Percentiles rank a stretch among this genome's conserved stretches.
These are phyloP conservation scores for Rhopalosiphum maidis DNA, from an alignment of 1,140 invertebrate genomes.

Conservation along the genomic window DNA sequence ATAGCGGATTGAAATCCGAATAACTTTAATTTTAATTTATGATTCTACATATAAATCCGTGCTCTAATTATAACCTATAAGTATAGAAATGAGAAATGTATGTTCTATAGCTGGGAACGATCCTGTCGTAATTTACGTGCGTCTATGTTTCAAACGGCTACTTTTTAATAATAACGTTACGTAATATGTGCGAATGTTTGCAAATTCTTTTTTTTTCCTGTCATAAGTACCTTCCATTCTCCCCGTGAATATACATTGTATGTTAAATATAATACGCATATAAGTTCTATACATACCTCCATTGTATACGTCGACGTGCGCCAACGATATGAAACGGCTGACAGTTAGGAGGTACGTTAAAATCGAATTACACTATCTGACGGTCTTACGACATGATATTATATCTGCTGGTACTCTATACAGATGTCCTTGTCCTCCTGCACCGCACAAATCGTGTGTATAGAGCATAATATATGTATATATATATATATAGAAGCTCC, in stretches of 20 bases:
- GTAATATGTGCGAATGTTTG: too few species aligned
- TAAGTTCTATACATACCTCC: not conserved
- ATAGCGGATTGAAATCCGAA: not conserved
- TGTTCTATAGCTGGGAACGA: not conserved
- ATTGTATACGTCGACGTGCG: not conserved
- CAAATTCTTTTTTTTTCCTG: too few species aligned
- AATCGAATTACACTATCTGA: conserved; percentile 5
- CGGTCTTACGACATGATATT: not conserved
- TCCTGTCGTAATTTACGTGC: not conserved
- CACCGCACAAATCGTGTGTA: not conserved
- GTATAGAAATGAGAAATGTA: too few species aligned
- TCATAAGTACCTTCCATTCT: too few species aligned
- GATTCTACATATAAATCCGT: not conserved
- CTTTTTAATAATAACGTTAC: too few species aligned
- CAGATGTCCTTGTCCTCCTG: not conserved
- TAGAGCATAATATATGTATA: too few species aligned
- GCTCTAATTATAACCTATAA: not conserved
- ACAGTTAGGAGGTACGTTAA: conserved; percentile 17
- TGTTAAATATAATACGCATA: not conserved
- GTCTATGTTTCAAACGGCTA: too few species aligned
- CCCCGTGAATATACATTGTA: too few species aligned
- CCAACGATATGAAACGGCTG: not conserved
- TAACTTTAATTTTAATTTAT: too few species aligned
- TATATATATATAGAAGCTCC: not conserved
- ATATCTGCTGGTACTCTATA: not conserved